Evolutionary conservation across 2,113 vertebrate genomes (phyloP).

Genomic region (Paradoxurus hermaphroditus): DNA sequence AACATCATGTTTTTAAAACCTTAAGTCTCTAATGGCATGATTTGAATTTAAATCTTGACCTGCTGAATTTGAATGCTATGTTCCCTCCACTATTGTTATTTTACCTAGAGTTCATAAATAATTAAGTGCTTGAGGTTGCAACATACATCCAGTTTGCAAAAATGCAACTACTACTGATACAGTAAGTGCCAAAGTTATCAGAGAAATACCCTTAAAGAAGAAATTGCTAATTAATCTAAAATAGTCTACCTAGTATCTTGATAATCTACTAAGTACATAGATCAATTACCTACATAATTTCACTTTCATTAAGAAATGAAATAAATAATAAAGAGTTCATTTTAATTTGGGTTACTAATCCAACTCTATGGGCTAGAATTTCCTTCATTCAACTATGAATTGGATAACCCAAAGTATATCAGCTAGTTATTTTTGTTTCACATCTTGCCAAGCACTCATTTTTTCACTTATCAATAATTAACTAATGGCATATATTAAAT

Average conservation of each 20-base stretch:
- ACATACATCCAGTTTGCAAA: background rate
- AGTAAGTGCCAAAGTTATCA: background rate
- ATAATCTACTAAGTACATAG: background rate
- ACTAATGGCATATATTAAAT: background rate
- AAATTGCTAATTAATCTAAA: background rate
- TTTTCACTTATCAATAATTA: background rate
- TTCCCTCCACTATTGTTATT: background rate
- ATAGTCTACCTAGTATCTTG: background rate
- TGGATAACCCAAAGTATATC: background rate
- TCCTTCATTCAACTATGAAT: background rate
- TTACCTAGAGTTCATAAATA: background rate
- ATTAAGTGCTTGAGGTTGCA: background rate
- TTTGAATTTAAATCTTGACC: background rate
- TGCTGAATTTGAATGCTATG: background rate
- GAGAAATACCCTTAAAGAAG: background rate
- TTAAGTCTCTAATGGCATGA: background rate
- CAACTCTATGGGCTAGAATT: background rate
- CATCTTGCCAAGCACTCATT: background rate
- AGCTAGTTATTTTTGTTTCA: too few species aligned
- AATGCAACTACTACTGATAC: background rate
- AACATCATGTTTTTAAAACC: background rate
- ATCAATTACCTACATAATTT: background rate
- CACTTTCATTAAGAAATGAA: background rate
- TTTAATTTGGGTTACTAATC: background rate
- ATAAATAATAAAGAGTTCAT: background rate